Percentiles rank a stretch among this genome's conserved stretches.
These are phyloP conservation scores for Myodes glareolus DNA, from an alignment of 2,113 vertebrate genomes.

Conservation along the genomic window DNA sequence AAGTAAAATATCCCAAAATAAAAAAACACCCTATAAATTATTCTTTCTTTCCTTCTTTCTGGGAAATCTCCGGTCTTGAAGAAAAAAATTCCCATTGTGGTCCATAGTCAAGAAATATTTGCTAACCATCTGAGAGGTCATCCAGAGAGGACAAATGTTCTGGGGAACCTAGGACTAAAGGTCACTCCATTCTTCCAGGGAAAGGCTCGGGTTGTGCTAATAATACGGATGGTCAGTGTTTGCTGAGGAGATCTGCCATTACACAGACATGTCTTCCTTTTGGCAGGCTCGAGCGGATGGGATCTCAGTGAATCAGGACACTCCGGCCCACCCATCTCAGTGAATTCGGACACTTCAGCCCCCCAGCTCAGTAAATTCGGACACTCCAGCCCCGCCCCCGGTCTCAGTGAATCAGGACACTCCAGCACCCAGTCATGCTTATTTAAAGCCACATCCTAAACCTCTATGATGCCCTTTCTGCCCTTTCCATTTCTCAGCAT, in stretches of 20 bases:
- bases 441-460: constrained; percentile 34
- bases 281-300: not conserved
- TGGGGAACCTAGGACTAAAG: not conserved
- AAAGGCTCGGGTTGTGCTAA: not conserved
- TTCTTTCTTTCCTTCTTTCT: not conserved
- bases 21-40: not conserved
- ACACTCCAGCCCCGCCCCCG: too few relatives aligned
- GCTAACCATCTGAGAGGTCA: not conserved
- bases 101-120: not conserved
- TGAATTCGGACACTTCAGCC: too few relatives aligned
- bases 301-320: not conserved
- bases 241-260: not conserved
- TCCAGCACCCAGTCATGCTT: not conserved
- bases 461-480: constrained; percentile 20
- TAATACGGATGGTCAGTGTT: not conserved
- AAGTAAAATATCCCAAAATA: not conserved
- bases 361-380: too few relatives aligned
- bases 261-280: not conserved
- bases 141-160: not conserved
- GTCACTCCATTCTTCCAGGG: not conserved
- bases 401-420: not conserved
- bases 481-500: constrained; percentile 40
- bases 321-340: too few relatives aligned
- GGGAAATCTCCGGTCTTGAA: constrained; percentile 5
- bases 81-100: constrained; percentile 8